Evolutionary conservation across 1,140 invertebrate genomes (phyloP).

Genomic region (Frieseomelitta varia): DNA sequence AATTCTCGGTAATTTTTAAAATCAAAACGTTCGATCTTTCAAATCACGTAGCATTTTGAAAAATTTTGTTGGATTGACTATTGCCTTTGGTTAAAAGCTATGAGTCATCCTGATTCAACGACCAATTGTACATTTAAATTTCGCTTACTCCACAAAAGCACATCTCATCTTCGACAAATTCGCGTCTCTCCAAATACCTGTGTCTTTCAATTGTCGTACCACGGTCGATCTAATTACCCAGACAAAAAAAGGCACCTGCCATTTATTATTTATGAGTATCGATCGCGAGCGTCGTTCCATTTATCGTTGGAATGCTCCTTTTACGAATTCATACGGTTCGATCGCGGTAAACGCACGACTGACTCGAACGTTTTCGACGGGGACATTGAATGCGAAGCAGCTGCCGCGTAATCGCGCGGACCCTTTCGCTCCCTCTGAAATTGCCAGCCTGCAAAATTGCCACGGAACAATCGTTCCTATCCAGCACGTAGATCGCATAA

Average conservation of each 20-base stretch:
- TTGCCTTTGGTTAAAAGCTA: no score
- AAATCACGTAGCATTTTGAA: no score
- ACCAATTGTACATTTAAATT: no score
- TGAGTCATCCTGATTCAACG: no score
- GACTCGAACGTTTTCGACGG: neutral
- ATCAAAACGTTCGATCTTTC: no score
- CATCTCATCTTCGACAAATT: no score
- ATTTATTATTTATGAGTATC: conserved; percentile 22
- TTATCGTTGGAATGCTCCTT: neutral
- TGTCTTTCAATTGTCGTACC: neutral
- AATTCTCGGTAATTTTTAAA: no score
- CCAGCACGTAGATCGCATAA: neutral
- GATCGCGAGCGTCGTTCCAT: conserved; percentile 5
- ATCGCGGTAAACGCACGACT: conserved; percentile 7
- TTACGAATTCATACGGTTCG: conserved; percentile 21
- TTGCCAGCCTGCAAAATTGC: conserved; percentile 14
- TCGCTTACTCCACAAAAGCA: no score
- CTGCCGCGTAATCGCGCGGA: neutral
- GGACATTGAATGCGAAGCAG: conserved; percentile 12
- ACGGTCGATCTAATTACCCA: neutral
- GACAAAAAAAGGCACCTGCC: neutral
- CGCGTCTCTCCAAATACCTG: no score
- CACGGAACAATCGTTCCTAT: conserved; percentile 2
- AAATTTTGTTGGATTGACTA: no score
- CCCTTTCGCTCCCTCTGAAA: neutral